Evolutionary conservation across 2,888 invertebrate genomes (phyloP), one percentile per base, ranked within the genome.

Genomic region (Hyposoter didymator): DNA sequence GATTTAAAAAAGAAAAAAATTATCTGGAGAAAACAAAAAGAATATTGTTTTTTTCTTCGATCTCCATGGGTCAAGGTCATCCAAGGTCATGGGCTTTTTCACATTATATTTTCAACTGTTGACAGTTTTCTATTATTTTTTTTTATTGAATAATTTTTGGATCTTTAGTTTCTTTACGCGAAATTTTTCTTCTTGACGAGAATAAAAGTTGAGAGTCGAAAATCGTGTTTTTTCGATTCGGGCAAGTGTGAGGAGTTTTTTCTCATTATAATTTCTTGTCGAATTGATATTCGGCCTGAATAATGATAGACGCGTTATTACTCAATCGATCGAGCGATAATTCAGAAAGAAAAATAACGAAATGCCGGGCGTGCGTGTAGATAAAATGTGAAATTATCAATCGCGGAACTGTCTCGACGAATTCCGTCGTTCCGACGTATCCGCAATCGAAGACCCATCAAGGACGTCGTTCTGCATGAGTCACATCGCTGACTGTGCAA

Each of bases 21-120:
- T 4, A 70, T 49, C 10, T n/a, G 59, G 2, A 43, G 19, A 49
- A 59, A 45, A n/a, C n/a, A n/a, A 64, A 8, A 1, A n/a, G 32
- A 10, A 75, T n/a, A n/a, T 35, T 39, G 32, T 49, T 17, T 66
- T 39, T 66, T 19, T 66, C 64, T 62, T 43, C 28, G 45, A 45
- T 66, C 17, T 22, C 10, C 43, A 78, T 70, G 59, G 69, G 59
- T 59, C 79, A 79, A 79, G 79, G 79, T 72, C 79, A 62, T 78
- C 43, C 72, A 72, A 72, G 72, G 72, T 72, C 72, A 35, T 32
- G 52, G 52, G 35, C 49, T 52, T 43, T 43, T 0, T 3, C 4
- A 2, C 8, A 55, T 22, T 4, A 14, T 28, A 5, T 28, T 59
- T 4, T 8, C 17, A 49, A 17, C n/a, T 49, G 1, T 49, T 49